Conservation (phyloP, 2,113 vertebrate species). For the Antechinus stuartii region DNA sequence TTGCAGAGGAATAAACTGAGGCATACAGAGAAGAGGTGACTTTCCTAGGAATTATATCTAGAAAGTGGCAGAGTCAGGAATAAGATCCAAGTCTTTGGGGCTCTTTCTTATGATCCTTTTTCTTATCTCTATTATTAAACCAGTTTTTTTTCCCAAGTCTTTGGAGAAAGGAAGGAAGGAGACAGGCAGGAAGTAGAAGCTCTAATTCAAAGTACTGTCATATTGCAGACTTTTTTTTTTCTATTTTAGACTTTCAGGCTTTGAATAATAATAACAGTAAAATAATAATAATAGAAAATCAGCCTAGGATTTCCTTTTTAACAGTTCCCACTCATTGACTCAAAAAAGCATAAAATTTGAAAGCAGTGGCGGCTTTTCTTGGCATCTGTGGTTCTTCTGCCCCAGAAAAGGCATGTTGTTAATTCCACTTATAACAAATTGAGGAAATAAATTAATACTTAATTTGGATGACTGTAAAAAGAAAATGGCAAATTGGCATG, state of each 20-base stretch:
- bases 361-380: slow-evolving; percentile 72
- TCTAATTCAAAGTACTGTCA: slow-evolving; percentile 65
- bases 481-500: slow-evolving; percentile 75
- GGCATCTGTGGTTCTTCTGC: slow-evolving; percentile 79
- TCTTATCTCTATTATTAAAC: slow-evolving; percentile 34
- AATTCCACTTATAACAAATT: slow-evolving; percentile 83
- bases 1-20: not conserved
- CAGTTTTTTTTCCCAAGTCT: slow-evolving; percentile 15
- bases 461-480: slow-evolving; percentile 81
- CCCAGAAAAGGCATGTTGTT: slow-evolving; percentile 78
- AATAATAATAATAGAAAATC: slow-evolving; percentile 56
- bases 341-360: slow-evolving; percentile 80
- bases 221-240: slow-evolving; percentile 75
- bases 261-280: slow-evolving; percentile 68
- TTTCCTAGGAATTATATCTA: not conserved
- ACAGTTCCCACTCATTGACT: slow-evolving; percentile 72
- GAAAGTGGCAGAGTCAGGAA: not conserved
- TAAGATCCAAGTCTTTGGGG: not conserved
- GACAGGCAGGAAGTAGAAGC: slow-evolving; percentile 8
- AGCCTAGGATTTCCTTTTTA: slow-evolving; percentile 68
- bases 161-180: not conserved
- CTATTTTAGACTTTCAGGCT: slow-evolving; percentile 74
- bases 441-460: slow-evolving; percentile 83
- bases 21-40: not conserved
- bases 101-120: not conserved